Evolutionary conservation across 1,140 invertebrate species (phyloP).

Genomic region (Solenopsis fugax): DNA sequence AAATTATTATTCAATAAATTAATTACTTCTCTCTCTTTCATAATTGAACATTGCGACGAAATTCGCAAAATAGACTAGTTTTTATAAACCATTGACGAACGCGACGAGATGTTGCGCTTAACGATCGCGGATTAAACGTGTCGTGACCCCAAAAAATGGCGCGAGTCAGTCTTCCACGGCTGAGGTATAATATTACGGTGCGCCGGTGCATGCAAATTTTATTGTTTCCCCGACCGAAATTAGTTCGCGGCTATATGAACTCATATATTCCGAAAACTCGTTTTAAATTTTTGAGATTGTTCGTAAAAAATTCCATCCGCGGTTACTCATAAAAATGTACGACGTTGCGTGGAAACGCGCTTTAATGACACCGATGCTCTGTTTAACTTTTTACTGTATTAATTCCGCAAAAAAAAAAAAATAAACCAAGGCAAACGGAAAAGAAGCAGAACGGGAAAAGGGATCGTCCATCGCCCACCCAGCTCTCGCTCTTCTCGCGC

Average conservation of each 20-base stretch:
- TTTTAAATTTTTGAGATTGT: slow-evolving; percentile 66
- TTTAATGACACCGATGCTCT: slow-evolving; percentile 60
- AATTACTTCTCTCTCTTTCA: neutral
- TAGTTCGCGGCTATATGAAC: slow-evolving; percentile 61
- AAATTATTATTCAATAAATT: neutral
- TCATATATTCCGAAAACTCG: slow-evolving; percentile 58
- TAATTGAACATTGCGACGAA: neutral
- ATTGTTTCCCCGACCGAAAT: slow-evolving; percentile 61
- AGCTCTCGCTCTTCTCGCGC: neutral
- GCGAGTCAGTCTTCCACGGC: slow-evolving; percentile 51
- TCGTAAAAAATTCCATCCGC: slow-evolving; percentile 66
- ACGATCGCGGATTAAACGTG: slow-evolving; percentile 43
- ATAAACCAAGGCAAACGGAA: too few relatives aligned
- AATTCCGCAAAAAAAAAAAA: slow-evolving; percentile 15
- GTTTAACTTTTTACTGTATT: slow-evolving; percentile 59
- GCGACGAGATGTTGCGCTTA: slow-evolving; percentile 21
- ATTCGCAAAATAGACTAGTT: neutral
- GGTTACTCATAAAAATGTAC: slow-evolving; percentile 62
- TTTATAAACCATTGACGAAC: neutral
- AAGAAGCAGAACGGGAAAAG: neutral
- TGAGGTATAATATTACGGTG: slow-evolving; percentile 57
- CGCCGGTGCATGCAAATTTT: slow-evolving; percentile 59
- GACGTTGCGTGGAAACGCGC: slow-evolving; percentile 49
- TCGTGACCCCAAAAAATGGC: slow-evolving; percentile 40
- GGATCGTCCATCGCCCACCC: neutral